phyloP scores from a whole-genome alignment of 2,888 invertebrate genomes.

The Carpatolechia fugitivella region DNA sequence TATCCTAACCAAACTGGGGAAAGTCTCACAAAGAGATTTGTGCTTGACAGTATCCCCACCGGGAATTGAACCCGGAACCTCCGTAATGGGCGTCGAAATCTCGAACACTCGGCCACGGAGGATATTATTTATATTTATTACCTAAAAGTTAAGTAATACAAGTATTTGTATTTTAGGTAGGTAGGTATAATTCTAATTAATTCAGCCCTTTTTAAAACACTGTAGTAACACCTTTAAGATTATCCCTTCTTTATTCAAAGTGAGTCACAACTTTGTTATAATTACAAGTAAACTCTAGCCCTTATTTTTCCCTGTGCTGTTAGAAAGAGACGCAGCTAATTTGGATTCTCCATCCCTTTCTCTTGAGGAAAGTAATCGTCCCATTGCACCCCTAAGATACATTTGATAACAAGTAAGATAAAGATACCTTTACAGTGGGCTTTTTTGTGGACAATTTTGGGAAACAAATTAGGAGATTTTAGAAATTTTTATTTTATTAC shows the following conservation, averaged over 20 bases:
- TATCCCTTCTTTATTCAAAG: constrained; percentile 13
- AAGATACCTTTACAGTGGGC: background rate
- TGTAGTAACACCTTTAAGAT: background rate
- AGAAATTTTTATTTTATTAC: background rate
- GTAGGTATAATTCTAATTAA: background rate
- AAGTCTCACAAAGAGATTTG: too few relatives aligned
- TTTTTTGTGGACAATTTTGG: background rate
- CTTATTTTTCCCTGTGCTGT: background rate
- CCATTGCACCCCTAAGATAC: background rate
- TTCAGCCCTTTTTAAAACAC: background rate
- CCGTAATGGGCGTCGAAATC: too few relatives aligned
- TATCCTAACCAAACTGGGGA: too few relatives aligned
- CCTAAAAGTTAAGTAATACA: background rate
- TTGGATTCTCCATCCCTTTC: background rate
- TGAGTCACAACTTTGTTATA: constrained; percentile 9
- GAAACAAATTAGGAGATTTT: background rate
- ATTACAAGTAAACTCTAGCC: constrained; percentile 6
- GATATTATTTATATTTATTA: too few relatives aligned
- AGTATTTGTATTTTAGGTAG: too few relatives aligned
- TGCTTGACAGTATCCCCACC: too few relatives aligned
- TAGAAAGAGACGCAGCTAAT: background rate
- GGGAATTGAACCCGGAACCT: too few relatives aligned
- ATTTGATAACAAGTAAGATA: background rate
- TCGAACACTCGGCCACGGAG: too few relatives aligned
- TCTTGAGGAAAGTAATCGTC: background rate